phyloP scores from a whole-genome alignment of 2,888 invertebrate genomes.

The Keiferia lycopersicella region DNA sequence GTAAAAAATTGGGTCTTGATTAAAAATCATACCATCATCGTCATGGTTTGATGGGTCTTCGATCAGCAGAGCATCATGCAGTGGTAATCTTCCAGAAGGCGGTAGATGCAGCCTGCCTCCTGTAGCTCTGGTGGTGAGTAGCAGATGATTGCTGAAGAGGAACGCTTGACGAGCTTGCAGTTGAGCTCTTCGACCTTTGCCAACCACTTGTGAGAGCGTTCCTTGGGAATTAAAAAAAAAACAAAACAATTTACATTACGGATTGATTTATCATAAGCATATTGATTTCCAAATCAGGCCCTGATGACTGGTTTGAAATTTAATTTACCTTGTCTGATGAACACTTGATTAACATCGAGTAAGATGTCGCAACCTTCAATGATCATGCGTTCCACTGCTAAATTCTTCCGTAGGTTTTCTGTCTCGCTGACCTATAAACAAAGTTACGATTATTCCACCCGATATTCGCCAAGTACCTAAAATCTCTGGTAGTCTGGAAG shows the following conservation, averaged over 20 bases:
- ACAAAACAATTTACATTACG: no score
- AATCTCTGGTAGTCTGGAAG: no score
- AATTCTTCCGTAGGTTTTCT: conserved; percentile 93
- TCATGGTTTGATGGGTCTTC: conserved; percentile 89
- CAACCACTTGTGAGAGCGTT: conserved; percentile 87
- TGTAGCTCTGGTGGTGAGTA: conserved; percentile 90
- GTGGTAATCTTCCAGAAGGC: conserved; percentile 89
- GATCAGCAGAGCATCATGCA: conserved; percentile 91
- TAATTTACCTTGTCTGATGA: conserved; percentile 90
- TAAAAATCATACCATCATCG: conserved; percentile 82
- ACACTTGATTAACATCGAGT: conserved; percentile 95
- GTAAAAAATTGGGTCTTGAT: no score
- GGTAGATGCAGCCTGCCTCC: conserved; percentile 93
- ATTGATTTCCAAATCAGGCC: no score
- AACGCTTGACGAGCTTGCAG: conserved; percentile 88
- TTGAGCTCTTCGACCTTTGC: conserved; percentile 72
- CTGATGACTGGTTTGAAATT: conserved; percentile 12
- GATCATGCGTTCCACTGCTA: conserved; percentile 96
- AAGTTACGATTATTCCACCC: background rate
- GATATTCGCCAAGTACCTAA: background rate
- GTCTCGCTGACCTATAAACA: conserved; percentile 90
- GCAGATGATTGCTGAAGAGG: conserved; percentile 94
- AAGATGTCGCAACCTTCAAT: conserved; percentile 96
- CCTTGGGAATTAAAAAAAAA: conserved; percentile 76
- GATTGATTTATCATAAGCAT: no score